A percentile compares a stretch with the other conserved stretches of the same genome.
These are phyloP conservation scores for Pleuronectes platessa DNA, from an alignment of 2,113 vertebrate genomes.

Conservation along the genomic window DNA sequence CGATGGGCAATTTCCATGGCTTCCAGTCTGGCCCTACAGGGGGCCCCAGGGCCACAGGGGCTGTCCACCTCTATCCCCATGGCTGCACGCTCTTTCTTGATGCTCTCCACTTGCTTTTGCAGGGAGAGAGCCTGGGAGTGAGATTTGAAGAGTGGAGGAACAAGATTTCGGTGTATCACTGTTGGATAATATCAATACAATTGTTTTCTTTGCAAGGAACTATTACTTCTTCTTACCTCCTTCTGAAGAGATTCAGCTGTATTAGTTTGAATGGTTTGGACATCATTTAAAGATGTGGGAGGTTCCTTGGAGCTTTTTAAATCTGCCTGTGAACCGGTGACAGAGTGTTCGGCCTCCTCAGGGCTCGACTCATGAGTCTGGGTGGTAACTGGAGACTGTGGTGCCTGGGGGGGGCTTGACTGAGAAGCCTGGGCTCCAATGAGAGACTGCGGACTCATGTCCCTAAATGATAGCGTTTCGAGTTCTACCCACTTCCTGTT, in stretches of 20 bases:
- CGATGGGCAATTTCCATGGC: slow-evolving; percentile 89
- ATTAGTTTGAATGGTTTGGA: slow-evolving; percentile 45
- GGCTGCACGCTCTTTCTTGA: slow-evolving; percentile 51
- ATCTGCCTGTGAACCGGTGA: slow-evolving; percentile 18
- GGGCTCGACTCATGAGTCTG: slow-evolving; percentile 33
- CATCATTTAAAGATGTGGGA: slow-evolving; percentile 33
- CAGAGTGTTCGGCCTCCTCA: slow-evolving; percentile 28
- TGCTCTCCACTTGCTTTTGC: slow-evolving; percentile 85
- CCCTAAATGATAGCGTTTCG: slow-evolving; percentile 87
- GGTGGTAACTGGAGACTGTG: slow-evolving; percentile 14
- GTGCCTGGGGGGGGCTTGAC: slow-evolving; percentile 27
- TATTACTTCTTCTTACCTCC: slow-evolving; percentile 81
- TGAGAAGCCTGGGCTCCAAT: slow-evolving; percentile 60
- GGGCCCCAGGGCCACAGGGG: slow-evolving; percentile 73
- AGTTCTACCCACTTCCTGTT: slow-evolving; percentile 94
- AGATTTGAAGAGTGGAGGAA: neutral
- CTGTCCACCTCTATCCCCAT: slow-evolving; percentile 51
- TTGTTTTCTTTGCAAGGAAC: neutral
- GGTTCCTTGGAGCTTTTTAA: neutral
- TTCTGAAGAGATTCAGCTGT: slow-evolving; percentile 83
- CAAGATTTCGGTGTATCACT: neutral
- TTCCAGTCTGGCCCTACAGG: slow-evolving; percentile 88
- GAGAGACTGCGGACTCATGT: slow-evolving; percentile 78
- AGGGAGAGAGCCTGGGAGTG: slow-evolving; percentile 74
- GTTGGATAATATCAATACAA: neutral